Conservation (phyloP, 1,140 invertebrate genomes). For the Sminthurinus signatus region DNA sequence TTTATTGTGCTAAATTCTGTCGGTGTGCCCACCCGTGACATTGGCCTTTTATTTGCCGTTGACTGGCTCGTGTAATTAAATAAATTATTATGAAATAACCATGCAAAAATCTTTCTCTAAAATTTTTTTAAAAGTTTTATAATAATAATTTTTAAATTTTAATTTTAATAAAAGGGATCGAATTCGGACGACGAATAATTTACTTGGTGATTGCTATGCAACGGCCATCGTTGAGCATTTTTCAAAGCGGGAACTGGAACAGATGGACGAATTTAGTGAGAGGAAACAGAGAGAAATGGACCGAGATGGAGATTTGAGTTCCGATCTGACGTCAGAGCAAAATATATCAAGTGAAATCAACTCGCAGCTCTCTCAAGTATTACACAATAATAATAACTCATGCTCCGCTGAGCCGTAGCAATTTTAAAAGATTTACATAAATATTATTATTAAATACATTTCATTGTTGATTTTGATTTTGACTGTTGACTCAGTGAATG, state of each 20-base stretch:
- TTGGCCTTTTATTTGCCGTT: slow-evolving; percentile 75
- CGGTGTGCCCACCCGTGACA: slow-evolving; percentile 69
- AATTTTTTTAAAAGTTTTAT: slow-evolving; percentile 5
- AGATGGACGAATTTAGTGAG: slow-evolving; percentile 61
- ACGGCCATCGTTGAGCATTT: slow-evolving; percentile 76
- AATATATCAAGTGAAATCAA: no score
- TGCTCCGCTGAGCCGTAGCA: no score
- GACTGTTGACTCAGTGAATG: no score
- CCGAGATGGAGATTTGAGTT: no score
- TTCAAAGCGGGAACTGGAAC: slow-evolving; percentile 73
- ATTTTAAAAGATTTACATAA: no score
- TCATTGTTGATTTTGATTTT: no score
- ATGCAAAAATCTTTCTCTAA: slow-evolving; percentile 8
- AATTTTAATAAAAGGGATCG: slow-evolving; percentile 59
- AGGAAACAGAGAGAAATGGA: slow-evolving; percentile 56
- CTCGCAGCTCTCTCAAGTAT: no score
- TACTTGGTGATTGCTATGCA: slow-evolving; percentile 80
- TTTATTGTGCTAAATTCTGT: slow-evolving; percentile 79
- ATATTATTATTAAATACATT: no score
- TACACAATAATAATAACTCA: no score
- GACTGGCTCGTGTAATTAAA: slow-evolving; percentile 84
- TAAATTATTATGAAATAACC: not conserved
- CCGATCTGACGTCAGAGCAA: no score
- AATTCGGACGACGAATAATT: slow-evolving; percentile 78
- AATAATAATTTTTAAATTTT: not conserved